These are phyloP conservation scores for Helleia helle DNA, from an alignment of 2,888 invertebrate species.

Conservation along the genomic window DNA sequence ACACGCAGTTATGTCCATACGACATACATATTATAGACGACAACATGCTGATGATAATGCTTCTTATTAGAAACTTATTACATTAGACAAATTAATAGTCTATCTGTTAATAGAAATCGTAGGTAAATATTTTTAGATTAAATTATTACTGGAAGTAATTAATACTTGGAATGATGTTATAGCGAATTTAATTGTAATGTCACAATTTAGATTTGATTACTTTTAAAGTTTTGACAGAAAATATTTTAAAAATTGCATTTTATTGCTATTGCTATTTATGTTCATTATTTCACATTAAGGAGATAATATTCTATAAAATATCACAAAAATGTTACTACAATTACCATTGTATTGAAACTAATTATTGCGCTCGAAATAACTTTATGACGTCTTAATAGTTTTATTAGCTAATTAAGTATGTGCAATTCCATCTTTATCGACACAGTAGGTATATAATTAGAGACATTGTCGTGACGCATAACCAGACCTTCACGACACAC, in stretches of 20 bases:
- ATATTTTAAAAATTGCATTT: not conserved
- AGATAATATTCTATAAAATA: too few species aligned
- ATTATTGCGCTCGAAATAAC: slow-evolving; percentile 1
- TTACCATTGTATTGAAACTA: not conserved
- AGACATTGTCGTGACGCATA: slow-evolving; percentile 19
- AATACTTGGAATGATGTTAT: not conserved
- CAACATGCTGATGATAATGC: too few species aligned
- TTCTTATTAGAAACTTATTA: too few species aligned
- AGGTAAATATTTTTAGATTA: not conserved
- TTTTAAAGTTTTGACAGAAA: not conserved
- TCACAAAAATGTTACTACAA: too few species aligned
- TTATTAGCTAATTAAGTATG: slow-evolving; percentile 13
- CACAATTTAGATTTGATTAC: not conserved
- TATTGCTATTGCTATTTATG: too few species aligned
- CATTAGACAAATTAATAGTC: too few species aligned
- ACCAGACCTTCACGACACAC: slow-evolving; percentile 12
- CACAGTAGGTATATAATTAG: slow-evolving; percentile 6
- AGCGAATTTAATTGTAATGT: not conserved
- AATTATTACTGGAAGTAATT: not conserved
- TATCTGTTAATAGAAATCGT: too few species aligned
- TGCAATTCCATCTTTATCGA: slow-evolving; percentile 14
- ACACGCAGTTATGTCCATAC: too few species aligned
- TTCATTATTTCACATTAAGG: too few species aligned
- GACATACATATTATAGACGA: too few species aligned
- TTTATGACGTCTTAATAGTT: slow-evolving; percentile 1